phyloP scores from a whole-genome alignment of 2,797 vertebrate species.

The Melanotaenia boesemani region DNA sequence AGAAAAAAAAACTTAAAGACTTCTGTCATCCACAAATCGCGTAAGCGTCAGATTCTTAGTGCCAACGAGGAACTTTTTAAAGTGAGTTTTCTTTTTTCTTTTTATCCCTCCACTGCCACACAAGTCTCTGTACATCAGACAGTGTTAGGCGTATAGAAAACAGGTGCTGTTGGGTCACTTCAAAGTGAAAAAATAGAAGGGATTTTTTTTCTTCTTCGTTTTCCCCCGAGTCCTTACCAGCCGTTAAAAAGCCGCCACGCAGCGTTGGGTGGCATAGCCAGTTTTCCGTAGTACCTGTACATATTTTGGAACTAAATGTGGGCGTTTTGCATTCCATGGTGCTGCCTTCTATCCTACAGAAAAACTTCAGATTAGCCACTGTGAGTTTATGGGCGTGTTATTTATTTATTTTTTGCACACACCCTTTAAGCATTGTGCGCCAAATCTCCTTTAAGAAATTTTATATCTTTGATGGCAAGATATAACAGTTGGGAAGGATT shows the following conservation, averaged over 20 bases:
- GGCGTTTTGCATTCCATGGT: constrained; percentile 11
- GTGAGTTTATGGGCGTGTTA: constrained; percentile 42
- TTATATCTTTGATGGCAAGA: not conserved
- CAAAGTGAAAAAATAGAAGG: constrained; percentile 58
- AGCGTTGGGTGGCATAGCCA: constrained; percentile 34
- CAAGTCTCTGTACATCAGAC: constrained; percentile 47
- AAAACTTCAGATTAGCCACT: constrained; percentile 48
- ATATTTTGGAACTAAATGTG: constrained; percentile 20
- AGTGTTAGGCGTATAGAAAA: constrained; percentile 63
- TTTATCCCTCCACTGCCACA: constrained; percentile 18
- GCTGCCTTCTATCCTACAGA: constrained; percentile 11
- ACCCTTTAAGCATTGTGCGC: constrained; percentile 17
- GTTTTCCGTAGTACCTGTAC: constrained; percentile 45
- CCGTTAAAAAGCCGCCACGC: constrained; percentile 31
- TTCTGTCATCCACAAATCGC: constrained; percentile 43
- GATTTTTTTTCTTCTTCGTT: constrained; percentile 37
- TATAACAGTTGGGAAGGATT: not conserved
- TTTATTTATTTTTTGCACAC: constrained; percentile 14
- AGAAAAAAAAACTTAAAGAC: constrained; percentile 40
- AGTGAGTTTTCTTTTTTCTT: constrained; percentile 38
- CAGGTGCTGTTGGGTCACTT: constrained; percentile 77
- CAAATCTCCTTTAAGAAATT: not conserved
- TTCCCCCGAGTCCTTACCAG: constrained; percentile 30
- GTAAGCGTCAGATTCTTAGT: constrained; percentile 30
- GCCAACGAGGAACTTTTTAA: constrained; percentile 67